These are phyloP conservation scores for Acrocephalus kingi DNA, from an alignment of 2,113 vertebrate species.

Conservation along the genomic window DNA sequence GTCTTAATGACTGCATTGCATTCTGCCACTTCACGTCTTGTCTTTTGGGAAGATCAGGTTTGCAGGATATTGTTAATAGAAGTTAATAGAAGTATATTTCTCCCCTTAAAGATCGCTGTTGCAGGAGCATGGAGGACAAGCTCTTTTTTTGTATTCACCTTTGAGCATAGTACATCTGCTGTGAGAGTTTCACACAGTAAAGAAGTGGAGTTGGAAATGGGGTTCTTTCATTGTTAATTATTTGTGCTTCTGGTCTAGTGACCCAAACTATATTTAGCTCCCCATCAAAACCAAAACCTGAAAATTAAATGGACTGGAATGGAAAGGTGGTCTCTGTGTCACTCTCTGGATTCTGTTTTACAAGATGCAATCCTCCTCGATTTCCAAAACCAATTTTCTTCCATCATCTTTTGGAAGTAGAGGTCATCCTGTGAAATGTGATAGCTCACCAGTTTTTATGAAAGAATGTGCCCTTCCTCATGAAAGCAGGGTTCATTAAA, in stretches of 20 bases:
- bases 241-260: conserved; percentile 32
- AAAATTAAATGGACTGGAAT: conserved; percentile 64
- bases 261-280: conserved; percentile 47
- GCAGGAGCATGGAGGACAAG: background rate
- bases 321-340: conserved; percentile 63
- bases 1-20: background rate
- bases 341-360: conserved; percentile 58
- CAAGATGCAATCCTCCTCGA: conserved; percentile 68
- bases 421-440: conserved; percentile 69
- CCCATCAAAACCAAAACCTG: conserved; percentile 41
- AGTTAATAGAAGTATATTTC: background rate
- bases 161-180: background rate
- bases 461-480: conserved; percentile 60
- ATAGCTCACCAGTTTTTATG: conserved; percentile 66
- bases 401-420: conserved; percentile 70
- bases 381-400: conserved; percentile 77
- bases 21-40: background rate
- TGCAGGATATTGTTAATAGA: background rate
- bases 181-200: background rate
- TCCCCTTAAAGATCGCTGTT: background rate
- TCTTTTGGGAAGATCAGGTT: background rate
- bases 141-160: background rate
- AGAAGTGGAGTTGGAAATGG: background rate
- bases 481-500: conserved; percentile 68
- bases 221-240: conserved; percentile 37